Base-by-base conservation (phyloP, 2,797 vertebrate genomes). In the Acridotheres tristis region DNA sequence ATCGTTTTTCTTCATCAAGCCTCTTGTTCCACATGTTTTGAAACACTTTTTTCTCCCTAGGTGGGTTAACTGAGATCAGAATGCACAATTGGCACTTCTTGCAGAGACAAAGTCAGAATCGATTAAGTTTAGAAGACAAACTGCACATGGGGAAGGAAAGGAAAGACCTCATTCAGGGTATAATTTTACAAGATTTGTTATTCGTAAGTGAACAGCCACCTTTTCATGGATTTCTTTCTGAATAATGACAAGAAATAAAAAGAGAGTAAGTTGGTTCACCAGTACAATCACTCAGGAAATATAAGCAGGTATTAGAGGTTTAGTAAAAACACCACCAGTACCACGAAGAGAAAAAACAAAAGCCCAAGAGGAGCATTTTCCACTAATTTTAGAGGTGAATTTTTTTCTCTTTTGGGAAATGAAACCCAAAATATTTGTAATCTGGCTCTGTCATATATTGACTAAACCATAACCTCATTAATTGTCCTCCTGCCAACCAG, bases 101-200 rank as follows among this genome's bases (percentile, higher is more conserved):
- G 58, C 82, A 77, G 43, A 90, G 45, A 59, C n/a, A 74, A 47
- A 89, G 83, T 89, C 82, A 83, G 65, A 84, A 90, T 77, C 1
- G 1, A 82, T 96, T 87, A 11, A 32, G 38, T 91, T 93, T 85
- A 80, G 69, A 86, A 91, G 73, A 95, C n/a, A 74, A 96, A 92
- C 63, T 65, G 42, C 21, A 17, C 25, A 59, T 57, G 85, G 13
- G 25, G 10, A 79, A 85, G 9, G 20, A 67, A 78, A 79, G 36
- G 38, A 69, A 91, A 91, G 50, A 51, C 51, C 30, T 90, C 61
- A 82, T 89, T 91, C 67, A 76, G 38, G 15, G 36, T 76, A 38
- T 74, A 82, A 59, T 93, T 88, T 90, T 90, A 77, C 57, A 85
- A 63, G 55, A 54, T 79, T 72, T 89, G 23, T 59, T 87, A 89